Conservation (phyloP, 2,113 vertebrate genomes). For the Puma concolor region DNA sequence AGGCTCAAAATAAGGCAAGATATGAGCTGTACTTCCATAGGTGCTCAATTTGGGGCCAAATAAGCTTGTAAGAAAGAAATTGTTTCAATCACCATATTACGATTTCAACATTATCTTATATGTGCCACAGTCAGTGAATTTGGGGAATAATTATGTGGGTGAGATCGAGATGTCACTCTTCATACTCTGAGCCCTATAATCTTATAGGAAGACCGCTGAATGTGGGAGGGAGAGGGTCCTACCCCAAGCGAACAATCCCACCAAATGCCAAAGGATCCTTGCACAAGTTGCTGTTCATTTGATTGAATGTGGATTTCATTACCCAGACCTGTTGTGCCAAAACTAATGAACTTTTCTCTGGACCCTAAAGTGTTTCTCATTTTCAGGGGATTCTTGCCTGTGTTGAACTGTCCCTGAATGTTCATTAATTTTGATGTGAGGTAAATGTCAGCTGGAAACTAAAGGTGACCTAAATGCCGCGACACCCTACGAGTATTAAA, state of each 20-base stretch:
- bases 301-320: neutral
- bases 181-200: neutral
- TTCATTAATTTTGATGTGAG: slow-evolving; percentile 83
- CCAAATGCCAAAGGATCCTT: neutral
- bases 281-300: neutral
- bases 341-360: slow-evolving; percentile 27
- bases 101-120: neutral
- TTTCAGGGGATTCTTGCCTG: slow-evolving; percentile 72
- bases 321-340: neutral
- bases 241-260: fast-evolving
- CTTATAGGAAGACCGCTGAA: neutral
- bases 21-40: neutral
- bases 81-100: neutral
- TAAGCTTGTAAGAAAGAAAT: neutral
- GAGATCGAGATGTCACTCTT: neutral
- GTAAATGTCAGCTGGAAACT: slow-evolving; percentile 82
- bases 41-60: neutral
- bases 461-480: slow-evolving; percentile 83
- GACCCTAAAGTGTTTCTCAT: slow-evolving; percentile 63
- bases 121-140: neutral
- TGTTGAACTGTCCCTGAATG: slow-evolving; percentile 75
- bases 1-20: neutral
- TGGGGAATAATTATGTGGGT: neutral
- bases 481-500: slow-evolving; percentile 76
- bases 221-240: neutral